These are phyloP conservation scores for Helogale parvula DNA, from an alignment of 2,113 vertebrate species.

Conservation along the genomic window DNA sequence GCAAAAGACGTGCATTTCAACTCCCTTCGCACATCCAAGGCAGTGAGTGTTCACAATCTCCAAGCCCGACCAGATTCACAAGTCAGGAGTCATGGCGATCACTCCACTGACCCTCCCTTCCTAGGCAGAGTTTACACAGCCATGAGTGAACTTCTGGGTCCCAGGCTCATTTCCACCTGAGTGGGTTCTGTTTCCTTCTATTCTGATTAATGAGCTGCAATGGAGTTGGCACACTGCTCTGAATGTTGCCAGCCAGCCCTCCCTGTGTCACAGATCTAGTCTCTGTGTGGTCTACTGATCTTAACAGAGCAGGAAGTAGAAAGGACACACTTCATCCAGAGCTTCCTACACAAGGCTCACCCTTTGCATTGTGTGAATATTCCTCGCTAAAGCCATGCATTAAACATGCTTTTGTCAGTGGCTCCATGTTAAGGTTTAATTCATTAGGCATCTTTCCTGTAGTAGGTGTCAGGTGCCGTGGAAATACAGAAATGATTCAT, in stretches of 20 bases:
- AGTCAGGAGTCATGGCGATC: background rate
- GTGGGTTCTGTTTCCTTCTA: background rate
- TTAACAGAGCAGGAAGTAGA: background rate
- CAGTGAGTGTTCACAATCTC: background rate
- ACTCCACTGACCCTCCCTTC: background rate
- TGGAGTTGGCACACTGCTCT: background rate
- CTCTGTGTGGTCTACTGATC: background rate
- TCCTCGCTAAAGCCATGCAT: background rate
- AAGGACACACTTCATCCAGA: background rate
- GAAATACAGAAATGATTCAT: conserved; percentile 43
- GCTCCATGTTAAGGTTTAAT: background rate
- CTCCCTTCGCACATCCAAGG: background rate
- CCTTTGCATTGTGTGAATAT: too few species aligned
- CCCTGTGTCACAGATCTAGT: background rate
- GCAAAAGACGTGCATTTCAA: background rate
- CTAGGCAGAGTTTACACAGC: background rate
- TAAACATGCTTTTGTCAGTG: background rate
- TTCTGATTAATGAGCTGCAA: background rate
- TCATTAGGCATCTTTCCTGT: background rate
- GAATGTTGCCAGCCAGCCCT: background rate
- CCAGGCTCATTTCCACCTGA: too few species aligned
- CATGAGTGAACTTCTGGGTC: background rate
- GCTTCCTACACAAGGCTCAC: background rate
- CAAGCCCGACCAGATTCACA: background rate
- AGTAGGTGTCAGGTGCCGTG: background rate